Evolutionary conservation across 2,797 vertebrate genomes (phyloP), one percentile per base, ranked within the genome.

Genomic region (Hirundo rustica): DNA sequence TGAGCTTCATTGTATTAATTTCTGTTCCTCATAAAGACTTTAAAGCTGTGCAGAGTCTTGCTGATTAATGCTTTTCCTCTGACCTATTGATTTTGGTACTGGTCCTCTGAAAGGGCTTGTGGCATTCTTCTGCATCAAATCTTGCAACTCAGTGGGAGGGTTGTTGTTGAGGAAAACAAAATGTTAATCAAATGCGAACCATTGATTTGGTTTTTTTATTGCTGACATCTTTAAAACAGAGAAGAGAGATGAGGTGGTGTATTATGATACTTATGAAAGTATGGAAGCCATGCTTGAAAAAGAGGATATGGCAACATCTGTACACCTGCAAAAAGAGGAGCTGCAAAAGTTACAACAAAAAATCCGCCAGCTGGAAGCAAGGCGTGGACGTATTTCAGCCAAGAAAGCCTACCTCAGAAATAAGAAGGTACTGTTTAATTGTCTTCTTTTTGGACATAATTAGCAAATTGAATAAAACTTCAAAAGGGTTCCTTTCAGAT

Each of bases 391-490:
- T 83, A 99, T 99, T 98, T 99, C 99, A 47, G 98, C 99, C 97
- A 99, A 99, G 98, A 99, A 99, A 98, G 99, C 98, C 98, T 99
- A 99, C 99, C 99, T 99, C 98, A 99, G 99, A 98, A 99, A 99
- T 97, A 99, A 99, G 97, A 99, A 99, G 99, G 99, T 99, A 92
- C 42, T 51, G 50, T 38, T 88, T 62, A 80, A 53, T 81, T 86
- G n/a, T 34, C 5, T 29, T 29, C 25, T 64, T 58, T 88, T 84
- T 13, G 27, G 38, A 42, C 7, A 48, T 73, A 85, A 78, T 81
- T 78, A 86, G 10, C 11, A 65, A 65, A 73, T 66, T 34, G 86
- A 81, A 77, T 92, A 67, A 72, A 87, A 85, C 42, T 82, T 89
- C 21, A 64, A 29, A 93, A 61, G 61, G 5, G 60, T 85, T 76